phyloP scores from a whole-genome alignment of 2,797 vertebrate genomes.

The Sebastes wilsoni region DNA sequence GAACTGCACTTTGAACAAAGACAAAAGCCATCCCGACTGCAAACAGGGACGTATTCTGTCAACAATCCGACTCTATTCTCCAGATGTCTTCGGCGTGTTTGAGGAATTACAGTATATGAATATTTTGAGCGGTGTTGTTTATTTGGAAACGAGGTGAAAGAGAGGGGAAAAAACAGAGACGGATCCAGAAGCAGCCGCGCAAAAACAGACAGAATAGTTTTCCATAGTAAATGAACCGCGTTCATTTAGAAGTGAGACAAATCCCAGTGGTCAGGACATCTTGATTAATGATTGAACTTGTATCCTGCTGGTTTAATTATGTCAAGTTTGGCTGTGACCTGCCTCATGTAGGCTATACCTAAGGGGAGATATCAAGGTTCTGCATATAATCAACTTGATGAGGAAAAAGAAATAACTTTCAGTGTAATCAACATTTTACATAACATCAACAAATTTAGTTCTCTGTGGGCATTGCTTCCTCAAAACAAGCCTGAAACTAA shows the following conservation, averaged over 20 bases:
- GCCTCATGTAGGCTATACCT: slow-evolving; percentile 20
- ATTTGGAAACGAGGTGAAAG: slow-evolving; percentile 18
- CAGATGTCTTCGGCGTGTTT: slow-evolving; percentile 34
- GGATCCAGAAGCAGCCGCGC: not conserved
- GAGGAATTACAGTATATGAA: slow-evolving; percentile 24
- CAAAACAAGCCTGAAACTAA: slow-evolving; percentile 31
- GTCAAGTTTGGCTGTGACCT: slow-evolving; percentile 29
- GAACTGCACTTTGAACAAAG: slow-evolving; percentile 29
- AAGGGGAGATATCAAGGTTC: slow-evolving; percentile 23
- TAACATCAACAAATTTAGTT: slow-evolving; percentile 40
- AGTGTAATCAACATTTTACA: slow-evolving; percentile 42
- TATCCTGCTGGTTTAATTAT: slow-evolving; percentile 52
- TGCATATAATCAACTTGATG: slow-evolving; percentile 53
- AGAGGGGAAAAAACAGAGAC: not conserved
- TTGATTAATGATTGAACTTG: slow-evolving; percentile 53
- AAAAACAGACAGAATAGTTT: not conserved
- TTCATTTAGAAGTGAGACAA: not conserved
- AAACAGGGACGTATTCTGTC: slow-evolving; percentile 48
- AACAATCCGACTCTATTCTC: slow-evolving; percentile 36
- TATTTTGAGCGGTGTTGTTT: slow-evolving; percentile 37
- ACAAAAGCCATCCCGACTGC: slow-evolving; percentile 3
- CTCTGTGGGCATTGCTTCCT: slow-evolving; percentile 30
- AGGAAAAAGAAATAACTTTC: slow-evolving; percentile 32
- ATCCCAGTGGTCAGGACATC: slow-evolving; percentile 29
- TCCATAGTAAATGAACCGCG: not conserved